Evolutionary conservation across 2,113 vertebrate genomes (phyloP).

Genomic region (Podarcis muralis): DNA sequence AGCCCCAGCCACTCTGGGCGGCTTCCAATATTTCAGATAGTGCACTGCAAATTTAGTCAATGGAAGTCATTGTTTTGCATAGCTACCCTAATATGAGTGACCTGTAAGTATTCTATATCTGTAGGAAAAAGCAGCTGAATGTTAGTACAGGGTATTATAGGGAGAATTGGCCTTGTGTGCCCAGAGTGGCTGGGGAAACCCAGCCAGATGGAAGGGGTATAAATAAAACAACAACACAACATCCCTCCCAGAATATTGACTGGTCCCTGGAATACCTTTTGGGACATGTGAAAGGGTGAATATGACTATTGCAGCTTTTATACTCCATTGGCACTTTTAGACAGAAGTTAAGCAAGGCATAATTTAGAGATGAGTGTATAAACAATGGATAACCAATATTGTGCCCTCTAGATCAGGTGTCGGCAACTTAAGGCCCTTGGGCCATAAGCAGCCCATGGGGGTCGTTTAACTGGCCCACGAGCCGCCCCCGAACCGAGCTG

Average conservation of each 20-base stretch:
- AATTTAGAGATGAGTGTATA: neutral
- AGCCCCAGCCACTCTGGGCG: too few species aligned
- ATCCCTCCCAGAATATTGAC: neutral
- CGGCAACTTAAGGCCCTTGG: too few species aligned
- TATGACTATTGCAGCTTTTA: neutral
- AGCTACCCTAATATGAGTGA: neutral
- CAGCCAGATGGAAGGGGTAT: too few species aligned
- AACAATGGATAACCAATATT: too few species aligned
- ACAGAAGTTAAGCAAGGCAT: neutral
- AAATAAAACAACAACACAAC: too few species aligned
- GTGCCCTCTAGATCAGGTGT: too few species aligned
- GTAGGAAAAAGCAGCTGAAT: neutral
- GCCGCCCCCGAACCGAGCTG: too few species aligned
- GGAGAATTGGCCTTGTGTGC: too few species aligned
- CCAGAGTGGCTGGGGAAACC: too few species aligned
- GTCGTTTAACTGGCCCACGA: too few species aligned
- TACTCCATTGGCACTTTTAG: too few species aligned
- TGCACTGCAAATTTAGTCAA: neutral
- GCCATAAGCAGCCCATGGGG: too few species aligned
- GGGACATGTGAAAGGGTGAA: neutral
- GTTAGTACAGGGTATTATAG: neutral
- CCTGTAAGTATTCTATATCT: neutral
- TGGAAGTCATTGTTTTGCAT: neutral
- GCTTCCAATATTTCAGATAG: neutral
- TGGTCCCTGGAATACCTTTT: neutral